Percentiles rank a stretch among this genome's conserved stretches.
phyloP scores from a whole-genome alignment of 2,797 vertebrate genomes.

The Microctenopoma steveboyesi region DNA sequence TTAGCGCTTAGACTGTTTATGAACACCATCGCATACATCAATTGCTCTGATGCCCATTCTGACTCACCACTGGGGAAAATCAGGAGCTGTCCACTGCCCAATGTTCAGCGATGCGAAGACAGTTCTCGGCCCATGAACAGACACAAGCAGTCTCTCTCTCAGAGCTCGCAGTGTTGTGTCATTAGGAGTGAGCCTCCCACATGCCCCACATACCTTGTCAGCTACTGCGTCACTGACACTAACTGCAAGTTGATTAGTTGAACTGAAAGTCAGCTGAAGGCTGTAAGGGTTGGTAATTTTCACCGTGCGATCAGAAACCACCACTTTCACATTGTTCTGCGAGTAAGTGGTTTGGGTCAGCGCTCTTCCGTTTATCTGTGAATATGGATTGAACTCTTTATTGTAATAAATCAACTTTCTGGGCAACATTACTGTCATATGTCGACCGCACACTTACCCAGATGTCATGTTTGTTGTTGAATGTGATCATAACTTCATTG shows the following conservation, averaged over 20 bases:
- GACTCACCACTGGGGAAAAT: conserved; percentile 71
- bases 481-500: conserved; percentile 27
- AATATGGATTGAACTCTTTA: conserved; percentile 17
- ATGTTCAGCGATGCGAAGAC: conserved; percentile 48
- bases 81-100: conserved; percentile 65
- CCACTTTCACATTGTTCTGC: conserved; percentile 31
- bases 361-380: conserved; percentile 55
- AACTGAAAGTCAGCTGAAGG: conserved; percentile 44
- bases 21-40: not conserved
- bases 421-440: not conserved
- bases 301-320: conserved; percentile 29
- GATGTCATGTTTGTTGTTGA: conserved; percentile 35
- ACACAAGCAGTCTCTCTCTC: not conserved
- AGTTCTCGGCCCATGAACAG: conserved; percentile 8
- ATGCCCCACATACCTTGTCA: conserved; percentile 41
- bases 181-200: conserved; percentile 20
- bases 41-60: conserved; percentile 18
- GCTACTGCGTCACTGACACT: conserved; percentile 31
- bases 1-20: not conserved
- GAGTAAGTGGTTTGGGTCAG: conserved; percentile 33
- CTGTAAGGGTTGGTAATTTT: conserved; percentile 27
- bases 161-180: not conserved
- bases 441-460: conserved; percentile 51
- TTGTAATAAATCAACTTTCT: not conserved
- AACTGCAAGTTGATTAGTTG: conserved; percentile 27